Conservation (phyloP, 2,888 invertebrate genomes). For the Lagria hirta region DNA sequence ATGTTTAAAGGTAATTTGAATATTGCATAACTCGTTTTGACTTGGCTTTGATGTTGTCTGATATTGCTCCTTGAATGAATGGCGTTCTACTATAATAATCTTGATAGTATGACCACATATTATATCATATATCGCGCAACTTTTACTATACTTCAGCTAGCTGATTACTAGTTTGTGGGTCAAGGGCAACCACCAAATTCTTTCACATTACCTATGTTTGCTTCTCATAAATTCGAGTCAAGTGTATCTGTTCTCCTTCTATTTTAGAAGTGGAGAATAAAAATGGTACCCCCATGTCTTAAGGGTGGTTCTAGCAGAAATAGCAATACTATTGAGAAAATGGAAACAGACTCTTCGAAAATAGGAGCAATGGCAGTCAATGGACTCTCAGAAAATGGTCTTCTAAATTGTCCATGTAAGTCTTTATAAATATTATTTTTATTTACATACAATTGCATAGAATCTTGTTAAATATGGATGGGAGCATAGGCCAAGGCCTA, state of each 20-base stretch:
- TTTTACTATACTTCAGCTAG: too few species aligned
- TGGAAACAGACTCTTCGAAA: constrained; percentile 43
- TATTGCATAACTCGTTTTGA: too few species aligned
- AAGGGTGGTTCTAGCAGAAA: constrained; percentile 54
- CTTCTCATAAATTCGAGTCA: constrained; percentile 3
- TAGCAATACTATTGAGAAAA: constrained; percentile 42
- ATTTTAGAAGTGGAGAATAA: constrained; percentile 19
- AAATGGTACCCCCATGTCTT: constrained; percentile 59
- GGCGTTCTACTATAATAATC: too few species aligned
- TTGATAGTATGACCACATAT: too few species aligned
- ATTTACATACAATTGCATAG: constrained; percentile 1
- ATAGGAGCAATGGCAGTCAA: constrained; percentile 39
- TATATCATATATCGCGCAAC: too few species aligned
- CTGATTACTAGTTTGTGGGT: too few species aligned
- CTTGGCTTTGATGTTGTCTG: too few species aligned
- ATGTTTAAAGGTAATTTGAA: constrained; percentile 22
- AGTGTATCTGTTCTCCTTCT: constrained; percentile 1
- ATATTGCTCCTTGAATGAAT: too few species aligned
- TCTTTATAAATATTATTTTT: constrained; percentile 21
- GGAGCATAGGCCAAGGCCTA: too few species aligned
- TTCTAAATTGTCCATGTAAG: constrained; percentile 46
- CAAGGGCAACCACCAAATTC: constrained; percentile 1
- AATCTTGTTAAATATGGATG: too few species aligned
- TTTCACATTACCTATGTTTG: constrained; percentile 6
- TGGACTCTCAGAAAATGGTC: constrained; percentile 37